Conservation (phyloP, 2,888 invertebrate genomes). For the Epinotia demarniana region DNA sequence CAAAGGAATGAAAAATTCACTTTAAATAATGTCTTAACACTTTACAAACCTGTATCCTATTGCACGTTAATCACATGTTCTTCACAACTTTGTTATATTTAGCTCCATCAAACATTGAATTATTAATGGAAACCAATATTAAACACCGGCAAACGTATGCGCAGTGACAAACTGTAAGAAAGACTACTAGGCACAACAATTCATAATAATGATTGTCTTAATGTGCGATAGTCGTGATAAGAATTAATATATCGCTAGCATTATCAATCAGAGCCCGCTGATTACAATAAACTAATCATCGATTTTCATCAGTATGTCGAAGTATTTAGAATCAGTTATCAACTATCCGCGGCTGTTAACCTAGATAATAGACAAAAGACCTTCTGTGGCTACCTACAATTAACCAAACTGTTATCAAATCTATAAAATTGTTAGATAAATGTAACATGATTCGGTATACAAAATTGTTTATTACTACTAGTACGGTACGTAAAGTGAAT, state of each 20-base stretch:
- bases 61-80: slow-evolving; percentile 43
- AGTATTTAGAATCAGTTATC: slow-evolving; percentile 33
- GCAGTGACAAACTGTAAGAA: slow-evolving; percentile 41
- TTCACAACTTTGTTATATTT: slow-evolving; percentile 9
- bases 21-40: not conserved
- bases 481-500: too few species aligned
- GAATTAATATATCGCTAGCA: slow-evolving; percentile 49
- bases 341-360: slow-evolving; percentile 24
- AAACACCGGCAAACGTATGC: slow-evolving; percentile 26
- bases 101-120: not conserved
- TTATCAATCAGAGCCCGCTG: slow-evolving; percentile 50
- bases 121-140: not conserved
- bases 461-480: too few species aligned
- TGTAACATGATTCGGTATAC: too few species aligned
- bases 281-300: slow-evolving; percentile 48
- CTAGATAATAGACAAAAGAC: slow-evolving; percentile 44
- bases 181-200: slow-evolving; percentile 51
- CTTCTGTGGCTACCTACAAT: slow-evolving; percentile 24
- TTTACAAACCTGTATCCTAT: not conserved
- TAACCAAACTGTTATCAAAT: slow-evolving; percentile 8
- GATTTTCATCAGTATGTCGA: slow-evolving; percentile 36
- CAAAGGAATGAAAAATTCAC: not conserved
- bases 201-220: slow-evolving; percentile 51
- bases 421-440: not conserved
- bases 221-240: slow-evolving; percentile 55